Base-by-base conservation (phyloP, 2,888 invertebrate species). In the Argyresthia goedartella region DNA sequence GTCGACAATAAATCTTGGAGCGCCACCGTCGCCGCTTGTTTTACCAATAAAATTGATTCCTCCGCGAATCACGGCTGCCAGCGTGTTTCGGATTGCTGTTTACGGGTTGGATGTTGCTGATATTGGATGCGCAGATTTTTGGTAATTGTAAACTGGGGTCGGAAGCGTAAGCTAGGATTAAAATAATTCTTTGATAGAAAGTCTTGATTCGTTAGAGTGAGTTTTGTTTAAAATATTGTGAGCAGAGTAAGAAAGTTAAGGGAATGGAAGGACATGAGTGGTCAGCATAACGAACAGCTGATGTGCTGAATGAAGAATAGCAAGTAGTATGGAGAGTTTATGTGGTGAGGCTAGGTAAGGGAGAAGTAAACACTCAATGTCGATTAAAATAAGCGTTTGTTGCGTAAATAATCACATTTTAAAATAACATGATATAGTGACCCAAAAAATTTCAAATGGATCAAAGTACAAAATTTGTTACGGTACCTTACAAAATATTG, bases 31-130 rank as follows among this genome's bases (percentile, higher is more conserved):
- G 43, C 45, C 51, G 77, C 73, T 79, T 84, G 82, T 82, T 85
- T 82, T 73, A 77, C 81, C 77, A 81, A 84, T 84, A 79, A 81
- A 82, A 86, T 79, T 81, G 78, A 85, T 81, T 80, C 78, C 76
- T 81, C 76, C 68, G 65, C 71, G 69, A 70, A 69, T 76, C 69
- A 66, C 66, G 65, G 72, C 65, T 34, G 47, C 64, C 64, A 49
- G n/a, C 49, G 14, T 9, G 36, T 36, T 14, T 35, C 36, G 16
- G 13, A 36, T 13, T n/a, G n/a, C 47, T 15, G 44, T 44, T 8
- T 44, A 50, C 36, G 45, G 52, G 52, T 54, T 10, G 54, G 56
- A 44, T 14, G 14, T 44, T 44, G 9, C 10, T 39, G 9, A 9
- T 11, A 39, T 39, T 39, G 10, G 39, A 39, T 6, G n/a, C 44